phyloP scores from a whole-genome alignment of 1,140 invertebrate genomes.

The Tigriopus japonicus region DNA sequence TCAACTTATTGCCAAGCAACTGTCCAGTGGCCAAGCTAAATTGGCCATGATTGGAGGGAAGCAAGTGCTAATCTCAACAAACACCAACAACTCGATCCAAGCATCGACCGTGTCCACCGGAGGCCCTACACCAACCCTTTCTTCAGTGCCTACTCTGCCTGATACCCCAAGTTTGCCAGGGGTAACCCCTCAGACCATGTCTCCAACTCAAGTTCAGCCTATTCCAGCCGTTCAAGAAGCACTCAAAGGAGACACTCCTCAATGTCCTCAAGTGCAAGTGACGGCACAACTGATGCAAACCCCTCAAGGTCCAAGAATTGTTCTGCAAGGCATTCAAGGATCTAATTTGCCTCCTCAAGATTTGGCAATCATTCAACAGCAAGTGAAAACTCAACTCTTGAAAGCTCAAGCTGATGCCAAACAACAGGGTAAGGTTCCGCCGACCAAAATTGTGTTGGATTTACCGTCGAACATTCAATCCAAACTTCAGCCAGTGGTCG shows the following conservation, averaged over 20 bases:
- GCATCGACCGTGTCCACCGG: background rate
- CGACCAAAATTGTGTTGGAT: constrained; percentile 61
- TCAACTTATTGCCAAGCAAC: constrained; percentile 38
- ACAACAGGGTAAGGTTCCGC: constrained; percentile 56
- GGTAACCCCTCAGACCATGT: background rate
- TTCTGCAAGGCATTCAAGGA: constrained; percentile 57
- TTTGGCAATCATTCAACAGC: constrained; percentile 54
- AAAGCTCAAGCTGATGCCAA: constrained; percentile 10
- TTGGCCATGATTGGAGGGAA: constrained; percentile 62
- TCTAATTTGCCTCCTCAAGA: constrained; percentile 59
- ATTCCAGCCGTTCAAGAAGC: background rate
- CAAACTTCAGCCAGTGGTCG: no score
- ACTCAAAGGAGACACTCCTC: background rate
- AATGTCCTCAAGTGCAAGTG: background rate
- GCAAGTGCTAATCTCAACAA: constrained; percentile 42
- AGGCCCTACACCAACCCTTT: constrained; percentile 22
- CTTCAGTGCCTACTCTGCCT: constrained; percentile 11
- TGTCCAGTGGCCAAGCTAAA: constrained; percentile 53
- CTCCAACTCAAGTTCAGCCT: background rate
- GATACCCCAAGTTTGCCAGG: constrained; percentile 38
- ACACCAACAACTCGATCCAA: background rate
- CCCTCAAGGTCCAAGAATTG: constrained; percentile 50
- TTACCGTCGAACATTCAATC: constrained; percentile 39
- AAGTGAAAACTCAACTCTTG: constrained; percentile 53
- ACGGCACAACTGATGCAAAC: constrained; percentile 15